Conservation (phyloP, 2,888 invertebrate genomes). For the Cataglyphis albicans region DNA sequence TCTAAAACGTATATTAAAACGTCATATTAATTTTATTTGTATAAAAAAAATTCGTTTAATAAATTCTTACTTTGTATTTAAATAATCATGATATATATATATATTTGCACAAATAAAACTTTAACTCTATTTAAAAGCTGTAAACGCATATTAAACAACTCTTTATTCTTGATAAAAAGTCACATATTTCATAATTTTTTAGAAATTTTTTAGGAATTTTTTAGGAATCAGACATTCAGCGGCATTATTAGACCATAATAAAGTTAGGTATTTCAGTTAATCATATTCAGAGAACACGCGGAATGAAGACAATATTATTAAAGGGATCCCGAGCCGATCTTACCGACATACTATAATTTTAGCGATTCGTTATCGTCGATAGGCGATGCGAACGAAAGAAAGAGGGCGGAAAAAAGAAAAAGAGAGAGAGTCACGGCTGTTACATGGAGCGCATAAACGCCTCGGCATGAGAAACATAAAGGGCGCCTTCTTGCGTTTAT, state of each 20-base stretch:
- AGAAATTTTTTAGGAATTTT: too few relatives aligned
- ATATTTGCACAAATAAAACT: background rate
- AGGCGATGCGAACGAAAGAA: constrained; percentile 17
- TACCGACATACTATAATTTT: constrained; percentile 60
- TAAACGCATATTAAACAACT: background rate
- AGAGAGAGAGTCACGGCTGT: constrained; percentile 41
- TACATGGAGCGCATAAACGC: constrained; percentile 59
- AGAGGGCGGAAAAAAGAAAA: constrained; percentile 26
- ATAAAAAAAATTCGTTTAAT: background rate
- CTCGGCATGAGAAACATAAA: constrained; percentile 46
- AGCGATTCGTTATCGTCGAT: constrained; percentile 59
- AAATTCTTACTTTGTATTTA: background rate
- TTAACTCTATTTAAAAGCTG: background rate
- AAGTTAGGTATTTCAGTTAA: constrained; percentile 26
- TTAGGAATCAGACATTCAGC: background rate
- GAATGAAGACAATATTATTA: constrained; percentile 44
- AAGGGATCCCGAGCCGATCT: constrained; percentile 54
- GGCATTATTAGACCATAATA: constrained; percentile 12
- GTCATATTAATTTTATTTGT: background rate
- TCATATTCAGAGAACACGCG: constrained; percentile 51
- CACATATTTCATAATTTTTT: background rate
- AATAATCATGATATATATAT: background rate
- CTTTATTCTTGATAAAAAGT: background rate
- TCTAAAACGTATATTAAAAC: too few relatives aligned
- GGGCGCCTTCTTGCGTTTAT: constrained; percentile 68